Evolutionary conservation across 2,113 vertebrate genomes (phyloP).

Genomic region (Pluvianellus socialis): DNA sequence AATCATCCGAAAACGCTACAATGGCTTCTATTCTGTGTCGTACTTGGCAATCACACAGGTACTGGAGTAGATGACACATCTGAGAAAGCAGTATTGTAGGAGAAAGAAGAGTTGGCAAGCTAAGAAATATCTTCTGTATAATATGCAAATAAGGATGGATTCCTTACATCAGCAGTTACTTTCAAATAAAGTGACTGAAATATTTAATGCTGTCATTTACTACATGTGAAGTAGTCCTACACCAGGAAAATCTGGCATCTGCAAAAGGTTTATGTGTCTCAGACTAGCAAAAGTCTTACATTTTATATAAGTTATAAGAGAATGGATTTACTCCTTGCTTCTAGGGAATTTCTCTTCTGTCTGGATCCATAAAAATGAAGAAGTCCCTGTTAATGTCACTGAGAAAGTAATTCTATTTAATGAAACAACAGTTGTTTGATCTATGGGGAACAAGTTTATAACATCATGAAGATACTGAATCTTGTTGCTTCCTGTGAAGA

Average conservation of each 20-base stretch:
- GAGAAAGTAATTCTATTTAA: background rate
- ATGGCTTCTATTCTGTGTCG: constrained; percentile 94
- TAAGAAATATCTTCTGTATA: background rate
- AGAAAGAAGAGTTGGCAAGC: background rate
- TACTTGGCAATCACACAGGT: constrained; percentile 95
- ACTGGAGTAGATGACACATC: constrained; percentile 97
- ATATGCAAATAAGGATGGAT: background rate
- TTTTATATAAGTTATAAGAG: background rate
- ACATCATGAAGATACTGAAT: background rate
- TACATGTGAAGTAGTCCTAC: background rate
- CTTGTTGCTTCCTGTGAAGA: background rate
- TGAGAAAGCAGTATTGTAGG: constrained; percentile 33
- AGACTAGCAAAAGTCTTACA: background rate
- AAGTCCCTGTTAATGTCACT: background rate
- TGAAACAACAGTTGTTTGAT: background rate
- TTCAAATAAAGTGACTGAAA: background rate
- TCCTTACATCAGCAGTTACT: background rate
- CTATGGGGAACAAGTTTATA: background rate
- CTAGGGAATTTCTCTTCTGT: background rate
- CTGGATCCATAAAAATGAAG: background rate
- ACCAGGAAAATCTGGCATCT: background rate
- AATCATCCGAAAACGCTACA: constrained; percentile 95
- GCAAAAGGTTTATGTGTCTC: background rate
- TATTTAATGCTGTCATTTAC: background rate
- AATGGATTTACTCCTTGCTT: background rate